Evolutionary conservation across 2,797 vertebrate genomes (phyloP), one percentile per base, ranked within the genome.

Genomic region (Argyrosomus regius): DNA sequence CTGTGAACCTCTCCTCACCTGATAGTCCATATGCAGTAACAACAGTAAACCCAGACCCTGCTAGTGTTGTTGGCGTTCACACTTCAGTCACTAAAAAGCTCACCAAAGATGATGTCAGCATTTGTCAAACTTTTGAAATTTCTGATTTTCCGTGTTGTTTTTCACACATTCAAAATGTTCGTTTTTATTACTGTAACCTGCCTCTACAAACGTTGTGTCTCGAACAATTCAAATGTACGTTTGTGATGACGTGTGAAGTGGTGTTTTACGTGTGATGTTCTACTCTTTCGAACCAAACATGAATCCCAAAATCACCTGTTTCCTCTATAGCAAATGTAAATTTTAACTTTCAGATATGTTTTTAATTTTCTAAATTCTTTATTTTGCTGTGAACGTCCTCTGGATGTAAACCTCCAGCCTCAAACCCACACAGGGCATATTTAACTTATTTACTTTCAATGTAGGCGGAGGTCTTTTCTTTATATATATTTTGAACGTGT

Each of bases 71-170:
- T 22, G 41, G 13, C 68, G 41, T 54, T 22, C 13, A 49, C 45
- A 12, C 50, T 45, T 46, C 63, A 28, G 14, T 58, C 41, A 46
- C 26, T 2, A 11, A 22, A 66, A 65, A 72, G 54, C 70, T 84
- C 81, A 85, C 82, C 88, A 89, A 89, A 87, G 88, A 89, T 79
- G 78, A 83, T 79, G 72, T 78, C 78, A 83, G 61, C 64, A 54
- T 78, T 50, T 35, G 57, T 75, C 52, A 68, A 12, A 48, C 13
- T 8, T 46, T 39, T 68, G 5, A 28, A 3, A 49, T 5, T 14
- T 45, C 16, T 48, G 31, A 4, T 62, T 67, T 63, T 28, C 18
- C 20, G 31, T 78, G 28, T 58, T 28, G 16, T 59, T 69, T 72
- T 39, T 3, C 26, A 56, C 49, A n/a, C 54, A 31, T 53, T 60